Evolutionary conservation across 1,140 invertebrate genomes (phyloP), one percentile per base, ranked within the genome.

Genomic region (Doryteuthis pealeii): DNA sequence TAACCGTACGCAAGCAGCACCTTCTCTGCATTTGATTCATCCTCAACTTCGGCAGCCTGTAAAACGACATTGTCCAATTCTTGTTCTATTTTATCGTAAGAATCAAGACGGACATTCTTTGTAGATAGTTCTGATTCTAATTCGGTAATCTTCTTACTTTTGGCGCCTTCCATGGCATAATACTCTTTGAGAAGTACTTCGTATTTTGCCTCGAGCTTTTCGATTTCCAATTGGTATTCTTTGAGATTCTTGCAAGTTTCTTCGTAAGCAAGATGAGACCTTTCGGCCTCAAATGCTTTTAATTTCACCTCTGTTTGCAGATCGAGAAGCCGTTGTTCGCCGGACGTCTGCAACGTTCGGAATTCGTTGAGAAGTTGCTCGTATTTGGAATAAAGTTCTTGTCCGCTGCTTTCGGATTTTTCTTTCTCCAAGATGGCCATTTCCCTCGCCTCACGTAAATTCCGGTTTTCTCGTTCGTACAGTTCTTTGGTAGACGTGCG

Each of bases 401-500:
- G 79, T 66, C 87, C 84, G 26, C 78, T 26, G 14, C 70, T 73
- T 30, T 81, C 73, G 31, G 80, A 76, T 30, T 81, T 75, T 30
- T 88, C 87, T 65, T 78, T 83, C 74, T 89, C 87, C 12, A 82
- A 79, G 54, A 87, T 77, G 1, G 87, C 82, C 74, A 85, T 82
- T 67, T 89, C 87, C 79, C 86, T 78, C 0, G 86, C 85, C 76
- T 89, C 88, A 70, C 85, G 66, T 71, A 89, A 76, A 75, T 84
- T 86, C 73, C 87, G 87, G 69, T 87, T 87, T 79, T 88, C 87
- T 77, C 86, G 78, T 74, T 88, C 87, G 81, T 86, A 88, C 83
- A 88, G 85, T 74, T 88, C 87, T 72, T 83, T 85, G 15, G 84
- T 87, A 67, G 79, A 83, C 14, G 83, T 84, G 45, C 85, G 77